These are phyloP conservation scores for Drosophila prostipennis DNA, from an alignment of 2,888 invertebrate genomes.

Conservation along the genomic window DNA sequence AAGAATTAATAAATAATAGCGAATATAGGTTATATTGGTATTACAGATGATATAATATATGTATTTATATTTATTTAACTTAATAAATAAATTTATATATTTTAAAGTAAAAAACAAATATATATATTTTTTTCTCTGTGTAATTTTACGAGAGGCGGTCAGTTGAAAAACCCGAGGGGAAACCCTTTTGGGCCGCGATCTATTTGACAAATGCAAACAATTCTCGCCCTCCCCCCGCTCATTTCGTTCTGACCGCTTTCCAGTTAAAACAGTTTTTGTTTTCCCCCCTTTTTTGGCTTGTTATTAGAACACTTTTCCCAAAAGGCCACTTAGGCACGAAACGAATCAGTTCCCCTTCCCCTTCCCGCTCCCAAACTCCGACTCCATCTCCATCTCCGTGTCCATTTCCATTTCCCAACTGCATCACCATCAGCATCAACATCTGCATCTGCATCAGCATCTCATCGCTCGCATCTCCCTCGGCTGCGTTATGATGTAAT, in stretches of 20 bases:
- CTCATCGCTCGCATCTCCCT: slow-evolving; percentile 37
- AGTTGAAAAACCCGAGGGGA: slow-evolving; percentile 54
- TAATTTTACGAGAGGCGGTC: slow-evolving; percentile 51
- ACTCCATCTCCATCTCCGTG: slow-evolving; percentile 22
- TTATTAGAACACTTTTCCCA: slow-evolving; percentile 76
- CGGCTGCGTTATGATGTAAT: slow-evolving; percentile 73
- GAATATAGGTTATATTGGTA: no score
- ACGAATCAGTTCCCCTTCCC: slow-evolving; percentile 36
- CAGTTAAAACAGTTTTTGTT: slow-evolving; percentile 60
- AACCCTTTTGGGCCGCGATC: slow-evolving; percentile 61
- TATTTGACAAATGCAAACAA: slow-evolving; percentile 80
- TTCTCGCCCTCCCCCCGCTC: slow-evolving; percentile 51
- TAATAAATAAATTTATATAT: no score
- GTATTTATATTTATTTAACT: no score
- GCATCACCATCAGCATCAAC: slow-evolving; percentile 26
- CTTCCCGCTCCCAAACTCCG: neutral
- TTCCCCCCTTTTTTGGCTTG: slow-evolving; percentile 59
- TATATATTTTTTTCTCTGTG: slow-evolving; percentile 1
- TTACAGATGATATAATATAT: no score
- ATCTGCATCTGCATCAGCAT: slow-evolving; percentile 30
- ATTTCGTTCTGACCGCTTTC: slow-evolving; percentile 49
- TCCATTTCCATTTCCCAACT: slow-evolving; percentile 36
- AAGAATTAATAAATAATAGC: no score
- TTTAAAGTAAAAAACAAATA: no score
- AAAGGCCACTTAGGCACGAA: slow-evolving; percentile 77